Conservation (phyloP, 2,888 invertebrate genomes). For the Nomada lathburiana region DNA sequence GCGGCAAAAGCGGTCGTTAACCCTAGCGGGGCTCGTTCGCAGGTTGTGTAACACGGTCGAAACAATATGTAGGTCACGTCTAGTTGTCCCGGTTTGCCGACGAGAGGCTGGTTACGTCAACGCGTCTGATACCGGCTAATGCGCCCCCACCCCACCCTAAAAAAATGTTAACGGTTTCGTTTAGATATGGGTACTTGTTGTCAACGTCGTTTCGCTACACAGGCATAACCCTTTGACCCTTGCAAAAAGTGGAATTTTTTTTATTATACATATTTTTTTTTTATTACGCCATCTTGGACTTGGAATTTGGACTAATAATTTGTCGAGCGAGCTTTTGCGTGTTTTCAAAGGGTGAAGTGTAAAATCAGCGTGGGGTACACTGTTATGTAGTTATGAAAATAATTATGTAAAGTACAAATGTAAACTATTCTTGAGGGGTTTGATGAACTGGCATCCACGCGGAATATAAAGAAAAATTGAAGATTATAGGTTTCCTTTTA, state of each 20-base stretch:
- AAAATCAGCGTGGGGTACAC: too few species aligned
- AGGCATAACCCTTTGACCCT: neutral
- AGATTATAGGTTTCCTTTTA: too few species aligned
- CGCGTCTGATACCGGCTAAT: conserved; percentile 57
- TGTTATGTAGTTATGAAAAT: too few species aligned
- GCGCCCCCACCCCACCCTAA: conserved; percentile 37
- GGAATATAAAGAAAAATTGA: too few species aligned
- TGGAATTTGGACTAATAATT: too few species aligned
- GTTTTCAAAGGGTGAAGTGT: too few species aligned
- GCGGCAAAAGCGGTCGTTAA: conserved; percentile 68
- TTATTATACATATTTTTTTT: neutral
- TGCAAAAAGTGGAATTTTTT: neutral
- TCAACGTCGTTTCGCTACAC: neutral
- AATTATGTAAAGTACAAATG: too few species aligned
- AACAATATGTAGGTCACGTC: conserved; percentile 73
- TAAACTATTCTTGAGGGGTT: too few species aligned
- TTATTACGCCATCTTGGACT: neutral
- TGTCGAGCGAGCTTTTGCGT: too few species aligned
- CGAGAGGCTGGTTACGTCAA: conserved; percentile 65
- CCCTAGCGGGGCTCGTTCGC: conserved; percentile 58
- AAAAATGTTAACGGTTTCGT: conserved; percentile 41
- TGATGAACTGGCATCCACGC: too few species aligned
- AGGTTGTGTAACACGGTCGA: conserved; percentile 70
- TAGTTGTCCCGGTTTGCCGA: conserved; percentile 69
- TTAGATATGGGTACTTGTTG: conserved; percentile 8